These are phyloP conservation scores for Eupithecia subfuscata DNA, from an alignment of 2,888 invertebrate genomes.

Conservation along the genomic window DNA sequence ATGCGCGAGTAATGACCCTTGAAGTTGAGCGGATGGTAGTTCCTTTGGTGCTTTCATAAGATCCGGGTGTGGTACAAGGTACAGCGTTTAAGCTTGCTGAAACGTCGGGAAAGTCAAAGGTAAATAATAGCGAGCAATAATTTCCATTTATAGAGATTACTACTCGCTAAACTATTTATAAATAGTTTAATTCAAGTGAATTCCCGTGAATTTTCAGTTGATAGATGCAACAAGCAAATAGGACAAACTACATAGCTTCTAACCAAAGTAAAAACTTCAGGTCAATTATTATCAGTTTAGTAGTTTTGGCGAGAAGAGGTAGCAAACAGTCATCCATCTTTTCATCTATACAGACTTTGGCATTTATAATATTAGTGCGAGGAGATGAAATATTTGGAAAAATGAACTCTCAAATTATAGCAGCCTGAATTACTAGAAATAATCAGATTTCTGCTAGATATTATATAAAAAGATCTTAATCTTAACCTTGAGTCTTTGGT, in stretches of 20 bases:
- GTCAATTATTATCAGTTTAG: not conserved
- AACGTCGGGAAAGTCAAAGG: not conserved
- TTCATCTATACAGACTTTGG: too few species aligned
- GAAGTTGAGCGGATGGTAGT: slow-evolving; percentile 49
- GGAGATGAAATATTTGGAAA: too few species aligned
- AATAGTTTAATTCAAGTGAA: too few species aligned
- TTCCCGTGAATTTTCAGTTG: not conserved
- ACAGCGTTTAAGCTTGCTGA: not conserved
- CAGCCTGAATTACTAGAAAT: too few species aligned
- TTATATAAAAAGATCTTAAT: not conserved
- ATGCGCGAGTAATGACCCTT: slow-evolving; percentile 56
- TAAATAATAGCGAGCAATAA: not conserved
- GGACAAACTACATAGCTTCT: too few species aligned
- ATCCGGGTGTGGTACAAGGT: slow-evolving; percentile 16
- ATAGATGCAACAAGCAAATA: not conserved
- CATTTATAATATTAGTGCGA: too few species aligned
- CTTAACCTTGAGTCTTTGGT: not conserved
- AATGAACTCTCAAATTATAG: too few species aligned
- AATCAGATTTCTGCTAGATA: too few species aligned
- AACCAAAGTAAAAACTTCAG: not conserved
- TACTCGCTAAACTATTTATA: too few species aligned
- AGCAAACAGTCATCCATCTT: not conserved
- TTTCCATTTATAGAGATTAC: too few species aligned
- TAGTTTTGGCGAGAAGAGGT: not conserved
- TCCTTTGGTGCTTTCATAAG: slow-evolving; percentile 5